Evolutionary conservation across 2,113 vertebrate genomes (phyloP).

Genomic region (Takifugu bimaculatus): DNA sequence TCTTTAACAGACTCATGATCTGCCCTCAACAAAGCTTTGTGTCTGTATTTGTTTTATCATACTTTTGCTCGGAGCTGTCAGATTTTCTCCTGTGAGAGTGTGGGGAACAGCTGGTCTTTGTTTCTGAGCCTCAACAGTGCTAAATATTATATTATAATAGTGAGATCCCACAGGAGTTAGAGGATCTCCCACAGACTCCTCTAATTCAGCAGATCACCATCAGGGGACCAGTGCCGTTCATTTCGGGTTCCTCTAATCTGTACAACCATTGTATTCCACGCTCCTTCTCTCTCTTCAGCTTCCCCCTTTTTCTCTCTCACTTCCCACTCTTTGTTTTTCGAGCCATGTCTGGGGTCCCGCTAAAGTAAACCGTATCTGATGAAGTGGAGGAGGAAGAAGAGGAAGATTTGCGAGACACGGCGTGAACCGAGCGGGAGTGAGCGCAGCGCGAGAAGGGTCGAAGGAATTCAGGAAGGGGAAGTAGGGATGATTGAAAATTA

Average conservation of each 20-base stretch:
- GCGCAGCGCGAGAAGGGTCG: conserved; percentile 27
- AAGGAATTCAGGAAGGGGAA: conserved; percentile 47
- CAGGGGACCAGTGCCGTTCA: no score
- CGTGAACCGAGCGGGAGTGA: conserved; percentile 16
- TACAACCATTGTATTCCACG: conserved; percentile 1
- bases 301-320: conserved; percentile 47
- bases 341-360: conserved; percentile 25
- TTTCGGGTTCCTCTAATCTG: no score
- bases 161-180: not conserved
- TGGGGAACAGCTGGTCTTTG: not conserved
- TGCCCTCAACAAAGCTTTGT: not conserved
- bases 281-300: conserved; percentile 46
- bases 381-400: not conserved
- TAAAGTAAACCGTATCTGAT: conserved; percentile 34
- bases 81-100: not conserved
- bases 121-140: no score
- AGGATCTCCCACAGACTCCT: not conserved
- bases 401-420: conserved; percentile 27
- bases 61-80: not conserved
- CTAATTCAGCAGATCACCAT: not conserved
- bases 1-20: not conserved
- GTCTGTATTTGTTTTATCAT: not conserved
- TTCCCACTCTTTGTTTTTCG: conserved; percentile 75
- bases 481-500: conserved; percentile 49
- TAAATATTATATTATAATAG: no score